phyloP scores from a whole-genome alignment of 1,140 invertebrate species.

The Trachymyrmex septentrionalis region DNA sequence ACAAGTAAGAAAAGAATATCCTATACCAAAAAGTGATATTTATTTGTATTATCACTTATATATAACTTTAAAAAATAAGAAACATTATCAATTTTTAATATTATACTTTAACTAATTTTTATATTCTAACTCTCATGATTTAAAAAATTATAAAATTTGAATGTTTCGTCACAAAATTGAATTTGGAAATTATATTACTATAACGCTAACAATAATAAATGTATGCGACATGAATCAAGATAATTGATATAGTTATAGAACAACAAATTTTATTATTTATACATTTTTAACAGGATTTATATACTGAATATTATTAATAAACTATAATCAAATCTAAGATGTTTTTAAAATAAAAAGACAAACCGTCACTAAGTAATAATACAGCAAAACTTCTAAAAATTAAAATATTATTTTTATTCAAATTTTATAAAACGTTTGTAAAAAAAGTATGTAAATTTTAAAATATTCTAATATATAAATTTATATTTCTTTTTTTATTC shows the following conservation, averaged over 20 bases:
- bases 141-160: not conserved
- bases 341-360: not conserved
- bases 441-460: not conserved
- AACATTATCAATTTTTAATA: not conserved
- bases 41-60: slow-evolving; percentile 6
- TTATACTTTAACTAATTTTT: not conserved
- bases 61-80: slow-evolving; percentile 2
- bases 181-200: not conserved
- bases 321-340: not conserved
- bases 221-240: not conserved
- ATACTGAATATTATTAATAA: not conserved
- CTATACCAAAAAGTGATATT: not conserved
- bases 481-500: not conserved
- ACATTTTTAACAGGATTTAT: not conserved
- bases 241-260: not conserved
- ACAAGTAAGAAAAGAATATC: not conserved
- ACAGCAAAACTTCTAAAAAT: not conserved
- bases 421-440: not conserved
- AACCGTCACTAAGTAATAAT: not conserved
- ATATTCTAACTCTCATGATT: not conserved
- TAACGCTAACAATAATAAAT: not conserved
- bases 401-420: not conserved
- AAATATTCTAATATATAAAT: not conserved
- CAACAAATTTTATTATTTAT: not conserved
- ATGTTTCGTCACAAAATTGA: not conserved